These are phyloP conservation scores for Megastigmus dorsalis DNA, from an alignment of 2,888 invertebrate genomes.

Conservation along the genomic window DNA sequence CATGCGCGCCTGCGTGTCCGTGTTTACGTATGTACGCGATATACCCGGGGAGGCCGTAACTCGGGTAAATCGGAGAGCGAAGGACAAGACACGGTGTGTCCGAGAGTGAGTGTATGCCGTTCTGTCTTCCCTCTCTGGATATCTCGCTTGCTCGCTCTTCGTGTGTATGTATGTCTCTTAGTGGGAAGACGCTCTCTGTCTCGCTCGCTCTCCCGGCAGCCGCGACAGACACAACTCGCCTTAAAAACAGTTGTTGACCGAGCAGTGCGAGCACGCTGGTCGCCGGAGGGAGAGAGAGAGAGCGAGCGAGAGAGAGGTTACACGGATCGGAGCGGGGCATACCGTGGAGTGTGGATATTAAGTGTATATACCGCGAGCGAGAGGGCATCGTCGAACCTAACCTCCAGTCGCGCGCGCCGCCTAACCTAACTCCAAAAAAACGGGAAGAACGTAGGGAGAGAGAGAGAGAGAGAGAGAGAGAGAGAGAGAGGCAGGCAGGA, in stretches of 20 bases:
- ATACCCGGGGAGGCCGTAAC: no score
- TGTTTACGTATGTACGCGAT: no score
- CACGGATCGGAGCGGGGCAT: no score
- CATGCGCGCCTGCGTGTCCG: no score
- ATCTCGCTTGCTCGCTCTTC: conserved; percentile 1
- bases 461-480: conserved; percentile 16
- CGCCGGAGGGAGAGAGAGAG: conserved; percentile 11
- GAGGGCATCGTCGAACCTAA: conserved; percentile 44
- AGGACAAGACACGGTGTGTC: no score
- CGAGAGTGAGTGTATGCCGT: no score
- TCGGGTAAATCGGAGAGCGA: no score
- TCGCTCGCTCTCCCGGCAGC: background rate
- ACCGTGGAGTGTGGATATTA: no score
- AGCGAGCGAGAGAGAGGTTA: background rate
- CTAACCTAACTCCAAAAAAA: conserved; percentile 45
- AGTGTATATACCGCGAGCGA: no score
- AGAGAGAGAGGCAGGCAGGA: conserved; percentile 17
- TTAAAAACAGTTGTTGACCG: conserved; percentile 31
- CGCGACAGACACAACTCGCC: background rate
- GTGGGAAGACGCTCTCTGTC: background rate
- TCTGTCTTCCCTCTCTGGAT: background rate
- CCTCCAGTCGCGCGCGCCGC: conserved; percentile 13
- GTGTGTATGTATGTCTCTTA: background rate
- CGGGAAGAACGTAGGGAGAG: no score
- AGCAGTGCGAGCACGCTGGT: background rate